phyloP scores from a whole-genome alignment of 2,888 invertebrate genomes.

The Cosmorhoe ocellata region DNA sequence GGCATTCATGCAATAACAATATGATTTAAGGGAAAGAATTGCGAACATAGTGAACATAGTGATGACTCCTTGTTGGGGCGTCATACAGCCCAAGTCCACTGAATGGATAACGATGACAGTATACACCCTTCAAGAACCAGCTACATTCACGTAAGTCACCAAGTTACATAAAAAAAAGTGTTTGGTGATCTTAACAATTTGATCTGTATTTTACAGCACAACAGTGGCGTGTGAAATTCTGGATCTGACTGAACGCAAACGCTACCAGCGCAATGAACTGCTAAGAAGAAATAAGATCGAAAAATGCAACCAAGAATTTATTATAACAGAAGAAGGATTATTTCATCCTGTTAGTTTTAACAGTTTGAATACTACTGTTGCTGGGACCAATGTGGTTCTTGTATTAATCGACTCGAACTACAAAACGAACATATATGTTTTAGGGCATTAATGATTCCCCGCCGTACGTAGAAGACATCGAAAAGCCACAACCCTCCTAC shows the following conservation, averaged over 20 bases:
- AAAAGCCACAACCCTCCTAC: conserved; percentile 65
- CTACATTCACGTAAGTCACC: conserved; percentile 69
- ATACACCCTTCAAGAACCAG: conserved; percentile 71
- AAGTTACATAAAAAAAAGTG: too few relatives aligned
- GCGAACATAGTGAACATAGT: conserved; percentile 71
- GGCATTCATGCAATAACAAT: background rate
- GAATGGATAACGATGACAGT: conserved; percentile 78
- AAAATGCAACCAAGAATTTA: conserved; percentile 71
- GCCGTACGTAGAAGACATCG: conserved; percentile 64
- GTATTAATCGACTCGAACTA: too few relatives aligned
- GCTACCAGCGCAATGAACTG: conserved; percentile 65
- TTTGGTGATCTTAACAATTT: too few relatives aligned
- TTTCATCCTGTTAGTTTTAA: conserved; percentile 56
- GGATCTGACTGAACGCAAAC: conserved; percentile 65
- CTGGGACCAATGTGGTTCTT: background rate
- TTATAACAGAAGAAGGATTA: conserved; percentile 68
- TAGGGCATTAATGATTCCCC: conserved; percentile 71
- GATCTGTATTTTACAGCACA: conserved; percentile 49
- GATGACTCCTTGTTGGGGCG: conserved; percentile 78
- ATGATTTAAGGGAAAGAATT: conserved; percentile 68
- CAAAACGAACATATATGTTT: conserved; percentile 23
- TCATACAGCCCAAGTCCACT: conserved; percentile 60
- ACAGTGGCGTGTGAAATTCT: conserved; percentile 71
- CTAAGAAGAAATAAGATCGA: conserved; percentile 61
- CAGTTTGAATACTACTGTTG: background rate